phyloP scores from a whole-genome alignment of 2,113 vertebrate species.

The Malaclemys terrapin region DNA sequence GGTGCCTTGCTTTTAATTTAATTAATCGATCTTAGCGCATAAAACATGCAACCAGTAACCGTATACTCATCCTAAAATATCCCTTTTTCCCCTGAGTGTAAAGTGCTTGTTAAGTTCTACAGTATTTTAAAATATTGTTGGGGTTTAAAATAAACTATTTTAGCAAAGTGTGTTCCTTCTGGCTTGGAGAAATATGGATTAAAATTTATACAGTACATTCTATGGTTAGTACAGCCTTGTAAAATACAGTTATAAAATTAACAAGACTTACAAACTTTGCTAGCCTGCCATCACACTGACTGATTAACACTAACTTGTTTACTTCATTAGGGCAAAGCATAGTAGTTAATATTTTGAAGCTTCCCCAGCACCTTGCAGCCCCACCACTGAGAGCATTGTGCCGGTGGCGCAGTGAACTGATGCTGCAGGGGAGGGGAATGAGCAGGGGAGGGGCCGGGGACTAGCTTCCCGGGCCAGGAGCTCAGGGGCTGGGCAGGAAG shows the following conservation, averaged over 20 bases:
- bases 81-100: accelerated
- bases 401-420: too few relatives aligned
- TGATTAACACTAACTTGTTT: background rate
- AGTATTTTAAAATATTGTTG: accelerated
- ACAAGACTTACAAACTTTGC: too few relatives aligned
- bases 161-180: background rate
- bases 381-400: too few relatives aligned
- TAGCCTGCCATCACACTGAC: background rate
- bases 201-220: background rate
- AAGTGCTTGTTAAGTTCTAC: accelerated
- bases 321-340: background rate
- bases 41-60: background rate
- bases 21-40: background rate
- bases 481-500: too few relatives aligned
- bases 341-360: background rate
- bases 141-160: background rate
- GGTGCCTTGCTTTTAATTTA: accelerated
- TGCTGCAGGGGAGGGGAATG: too few relatives aligned
- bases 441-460: too few relatives aligned
- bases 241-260: too few relatives aligned
- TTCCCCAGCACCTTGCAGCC: too few relatives aligned
- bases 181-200: background rate
- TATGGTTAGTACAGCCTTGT: too few relatives aligned
- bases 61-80: background rate
- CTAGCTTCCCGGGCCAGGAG: too few relatives aligned